These are phyloP conservation scores for Acronicta leporina DNA, from an alignment of 2,888 invertebrate genomes.

Conservation along the genomic window DNA sequence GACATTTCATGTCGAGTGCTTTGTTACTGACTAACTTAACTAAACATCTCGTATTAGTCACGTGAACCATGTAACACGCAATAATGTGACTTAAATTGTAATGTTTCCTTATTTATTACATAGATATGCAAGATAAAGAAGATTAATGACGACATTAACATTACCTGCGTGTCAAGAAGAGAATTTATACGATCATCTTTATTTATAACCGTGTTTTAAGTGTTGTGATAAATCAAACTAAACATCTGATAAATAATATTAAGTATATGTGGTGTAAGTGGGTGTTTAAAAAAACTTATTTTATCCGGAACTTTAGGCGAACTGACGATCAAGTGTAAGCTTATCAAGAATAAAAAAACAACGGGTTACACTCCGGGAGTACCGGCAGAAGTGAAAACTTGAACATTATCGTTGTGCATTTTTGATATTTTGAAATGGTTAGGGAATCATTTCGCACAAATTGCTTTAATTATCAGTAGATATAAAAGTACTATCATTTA, in stretches of 20 bases:
- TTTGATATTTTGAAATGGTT: too few species aligned
- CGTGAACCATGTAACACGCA: neutral
- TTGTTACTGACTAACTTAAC: too few species aligned
- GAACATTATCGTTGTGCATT: too few species aligned
- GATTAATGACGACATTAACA: slow-evolving; percentile 1
- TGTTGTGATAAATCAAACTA: neutral
- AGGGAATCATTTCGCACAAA: too few species aligned
- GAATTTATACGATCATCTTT: neutral
- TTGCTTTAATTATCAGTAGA: too few species aligned
- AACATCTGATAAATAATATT: neutral
- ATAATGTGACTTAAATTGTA: slow-evolving; percentile 8
- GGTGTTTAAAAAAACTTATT: neutral
- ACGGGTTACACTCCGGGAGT: too few species aligned
- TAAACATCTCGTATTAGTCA: neutral
- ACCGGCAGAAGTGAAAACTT: too few species aligned
- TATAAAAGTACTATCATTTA: too few species aligned
- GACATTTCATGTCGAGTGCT: too few species aligned
- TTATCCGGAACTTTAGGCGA: neutral
- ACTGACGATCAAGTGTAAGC: too few species aligned
- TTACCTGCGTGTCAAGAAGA: too few species aligned
- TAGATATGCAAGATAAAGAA: neutral
- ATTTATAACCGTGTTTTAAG: neutral
- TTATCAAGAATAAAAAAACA: too few species aligned
- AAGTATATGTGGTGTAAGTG: neutral
- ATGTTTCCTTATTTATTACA: slow-evolving; percentile 3